Evolutionary conservation across 2,797 vertebrate genomes (phyloP).

Genomic region (Acipenser oxyrinchus): DNA sequence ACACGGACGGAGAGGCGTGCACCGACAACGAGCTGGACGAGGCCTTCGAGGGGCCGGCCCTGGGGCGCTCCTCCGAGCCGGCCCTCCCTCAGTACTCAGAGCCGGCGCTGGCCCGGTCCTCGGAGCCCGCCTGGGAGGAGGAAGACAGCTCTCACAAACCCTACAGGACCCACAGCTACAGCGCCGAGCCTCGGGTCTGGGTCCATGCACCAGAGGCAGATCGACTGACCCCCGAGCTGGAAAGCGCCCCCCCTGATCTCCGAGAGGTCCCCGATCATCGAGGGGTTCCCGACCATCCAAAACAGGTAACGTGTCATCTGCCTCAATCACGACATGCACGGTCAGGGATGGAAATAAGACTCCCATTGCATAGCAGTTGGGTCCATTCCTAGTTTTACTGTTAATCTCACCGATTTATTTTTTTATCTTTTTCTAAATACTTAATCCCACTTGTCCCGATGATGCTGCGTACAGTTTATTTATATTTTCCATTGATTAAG

Average conservation of each 20-base stretch:
- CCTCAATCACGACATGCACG: too few species aligned
- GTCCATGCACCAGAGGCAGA: constrained; percentile 26
- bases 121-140: constrained; percentile 55
- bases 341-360: too few species aligned
- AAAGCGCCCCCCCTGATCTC: background rate
- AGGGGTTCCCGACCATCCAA: background rate
- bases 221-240: background rate
- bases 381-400: too few species aligned
- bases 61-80: constrained; percentile 46
- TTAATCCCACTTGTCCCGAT: background rate
- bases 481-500: too few species aligned
- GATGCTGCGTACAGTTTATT: rapidly evolving
- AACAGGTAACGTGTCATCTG: too few species aligned
- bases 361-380: too few species aligned
- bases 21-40: constrained; percentile 78
- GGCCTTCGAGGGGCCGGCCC: constrained; percentile 29
- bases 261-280: constrained; percentile 25
- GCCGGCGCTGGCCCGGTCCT: constrained; percentile 75
- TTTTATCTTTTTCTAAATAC: too few species aligned
- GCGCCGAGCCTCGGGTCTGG: background rate
- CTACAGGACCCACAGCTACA: constrained; percentile 43
- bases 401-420: too few species aligned
- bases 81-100: constrained; percentile 24
- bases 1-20: constrained; percentile 76
- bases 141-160: constrained; percentile 45